Percentiles rank a stretch among this genome's conserved stretches.
Evolutionary conservation across 1,140 invertebrate species (phyloP).

Genomic region (Drosophila tsacasi): DNA sequence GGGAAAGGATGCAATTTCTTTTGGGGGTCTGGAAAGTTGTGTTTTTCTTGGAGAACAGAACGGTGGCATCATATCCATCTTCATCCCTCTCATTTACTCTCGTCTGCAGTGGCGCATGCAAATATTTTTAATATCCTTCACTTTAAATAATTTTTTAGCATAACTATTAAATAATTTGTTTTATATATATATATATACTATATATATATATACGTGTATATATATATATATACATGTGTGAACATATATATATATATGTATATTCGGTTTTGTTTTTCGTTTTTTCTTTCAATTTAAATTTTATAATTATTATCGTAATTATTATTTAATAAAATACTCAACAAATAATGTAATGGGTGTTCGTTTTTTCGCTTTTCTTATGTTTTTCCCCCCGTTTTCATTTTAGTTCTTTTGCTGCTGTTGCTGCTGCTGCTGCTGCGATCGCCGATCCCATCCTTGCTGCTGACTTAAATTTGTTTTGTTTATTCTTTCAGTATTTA

Average conservation of each 20-base stretch:
- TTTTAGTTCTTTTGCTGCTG: constrained; percentile 14
- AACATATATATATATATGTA: constrained; percentile 36
- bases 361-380: constrained; percentile 16
- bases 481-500: constrained; percentile 50
- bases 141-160: constrained; percentile 75
- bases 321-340: constrained; percentile 80
- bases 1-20: constrained; percentile 4
- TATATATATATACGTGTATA: constrained; percentile 21
- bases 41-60: constrained; percentile 3
- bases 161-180: constrained; percentile 74
- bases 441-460: background rate
- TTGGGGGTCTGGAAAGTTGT: constrained; percentile 14
- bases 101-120: constrained; percentile 22
- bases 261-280: constrained; percentile 35
- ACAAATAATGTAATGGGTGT: constrained; percentile 73
- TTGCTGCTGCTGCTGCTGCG: constrained; percentile 19
- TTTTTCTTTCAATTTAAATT: constrained; percentile 58
- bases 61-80: constrained; percentile 17
- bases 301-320: constrained; percentile 65
- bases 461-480: constrained; percentile 4
- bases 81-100: constrained; percentile 16
- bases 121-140: constrained; percentile 29
- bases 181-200: constrained; percentile 36
- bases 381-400: constrained; percentile 12
- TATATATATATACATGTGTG: constrained; percentile 28